Conservation (phyloP, 2,797 vertebrate species). For the Sebastes umbrosus region DNA sequence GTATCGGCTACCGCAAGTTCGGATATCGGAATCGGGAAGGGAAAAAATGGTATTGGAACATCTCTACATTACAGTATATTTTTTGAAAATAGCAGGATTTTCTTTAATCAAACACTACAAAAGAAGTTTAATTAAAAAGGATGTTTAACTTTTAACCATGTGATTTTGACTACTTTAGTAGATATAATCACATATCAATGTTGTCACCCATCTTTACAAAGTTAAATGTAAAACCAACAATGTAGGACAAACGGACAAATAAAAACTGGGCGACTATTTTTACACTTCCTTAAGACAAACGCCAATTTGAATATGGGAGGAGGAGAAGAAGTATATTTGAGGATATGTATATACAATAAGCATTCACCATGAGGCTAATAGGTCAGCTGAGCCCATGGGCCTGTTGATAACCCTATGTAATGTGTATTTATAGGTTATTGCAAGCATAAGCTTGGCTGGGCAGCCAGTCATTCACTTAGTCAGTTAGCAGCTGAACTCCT, state of each 20-base stretch:
- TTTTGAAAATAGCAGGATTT: background rate
- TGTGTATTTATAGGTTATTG: slow-evolving; percentile 64
- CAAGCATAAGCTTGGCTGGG: slow-evolving; percentile 20
- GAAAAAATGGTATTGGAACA: too few relatives aligned
- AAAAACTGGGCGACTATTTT: background rate
- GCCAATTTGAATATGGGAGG: too few relatives aligned
- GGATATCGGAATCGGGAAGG: too few relatives aligned
- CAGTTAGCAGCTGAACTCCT: slow-evolving; percentile 63
- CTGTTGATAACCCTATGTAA: slow-evolving; percentile 44
- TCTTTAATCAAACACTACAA: background rate
- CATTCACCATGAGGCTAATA: slow-evolving; percentile 1
- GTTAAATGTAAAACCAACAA: background rate
- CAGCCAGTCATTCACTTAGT: slow-evolving; percentile 43
- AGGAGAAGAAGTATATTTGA: background rate
- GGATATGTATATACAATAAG: background rate
- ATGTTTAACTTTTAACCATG: background rate
- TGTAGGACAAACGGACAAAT: background rate
- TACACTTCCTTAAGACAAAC: background rate
- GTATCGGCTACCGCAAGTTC: too few relatives aligned
- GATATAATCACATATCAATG: background rate
- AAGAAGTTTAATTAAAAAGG: background rate
- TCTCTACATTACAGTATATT: background rate
- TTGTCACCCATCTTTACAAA: background rate
- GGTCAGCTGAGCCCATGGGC: slow-evolving; percentile 20
- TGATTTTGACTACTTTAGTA: background rate